Conservation (phyloP, 2,888 invertebrate genomes). For the Mythimna albipuncta region DNA sequence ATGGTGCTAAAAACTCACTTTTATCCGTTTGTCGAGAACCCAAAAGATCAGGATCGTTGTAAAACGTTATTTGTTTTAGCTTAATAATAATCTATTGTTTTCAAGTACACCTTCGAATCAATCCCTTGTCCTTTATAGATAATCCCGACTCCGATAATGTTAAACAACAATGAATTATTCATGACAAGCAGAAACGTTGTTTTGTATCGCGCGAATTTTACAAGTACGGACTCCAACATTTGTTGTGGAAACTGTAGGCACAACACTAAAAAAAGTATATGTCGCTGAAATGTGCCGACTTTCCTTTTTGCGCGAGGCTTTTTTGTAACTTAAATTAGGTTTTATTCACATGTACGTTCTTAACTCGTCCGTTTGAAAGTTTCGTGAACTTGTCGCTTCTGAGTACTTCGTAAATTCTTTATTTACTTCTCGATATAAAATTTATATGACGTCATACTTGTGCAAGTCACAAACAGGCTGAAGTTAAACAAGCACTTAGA, state of each 20-base stretch:
- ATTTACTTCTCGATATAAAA: constrained; percentile 23
- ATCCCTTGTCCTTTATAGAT: constrained; percentile 56
- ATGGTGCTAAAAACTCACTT: neutral
- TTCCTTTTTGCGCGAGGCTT: constrained; percentile 38
- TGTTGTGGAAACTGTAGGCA: constrained; percentile 36
- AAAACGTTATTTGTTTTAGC: constrained; percentile 40
- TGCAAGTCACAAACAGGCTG: constrained; percentile 11
- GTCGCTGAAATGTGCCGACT: constrained; percentile 43
- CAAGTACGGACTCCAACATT: constrained; percentile 17
- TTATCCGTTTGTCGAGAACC: neutral
- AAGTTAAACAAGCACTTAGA: constrained; percentile 20
- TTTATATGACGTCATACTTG: constrained; percentile 11
- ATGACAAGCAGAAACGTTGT: constrained; percentile 43
- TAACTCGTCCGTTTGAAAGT: constrained; percentile 51
- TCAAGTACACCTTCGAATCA: constrained; percentile 59
- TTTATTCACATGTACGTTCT: constrained; percentile 52
- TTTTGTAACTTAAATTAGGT: constrained; percentile 62
- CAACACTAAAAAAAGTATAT: constrained; percentile 38
- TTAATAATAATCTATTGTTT: constrained; percentile 58
- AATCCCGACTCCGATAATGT: constrained; percentile 54
- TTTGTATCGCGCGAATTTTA: constrained; percentile 33
- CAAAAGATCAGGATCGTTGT: constrained; percentile 15
- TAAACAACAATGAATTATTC: constrained; percentile 58
- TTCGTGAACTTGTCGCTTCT: constrained; percentile 40
- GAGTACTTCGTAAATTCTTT: constrained; percentile 27